Conservation (phyloP, 2,113 vertebrate species). For the Morone saxatilis region DNA sequence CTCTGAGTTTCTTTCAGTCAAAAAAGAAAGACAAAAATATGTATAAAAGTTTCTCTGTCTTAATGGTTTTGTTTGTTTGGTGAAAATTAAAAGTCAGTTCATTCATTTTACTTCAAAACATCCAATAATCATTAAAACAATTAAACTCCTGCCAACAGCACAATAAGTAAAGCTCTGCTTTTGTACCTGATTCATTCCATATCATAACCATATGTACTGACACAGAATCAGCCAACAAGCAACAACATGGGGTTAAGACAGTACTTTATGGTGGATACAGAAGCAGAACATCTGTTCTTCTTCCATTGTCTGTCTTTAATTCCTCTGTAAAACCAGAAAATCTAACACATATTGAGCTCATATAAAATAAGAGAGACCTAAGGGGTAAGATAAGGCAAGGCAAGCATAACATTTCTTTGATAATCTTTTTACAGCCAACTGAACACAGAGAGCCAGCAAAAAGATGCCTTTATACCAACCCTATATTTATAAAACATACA, state of each 20-base stretch:
- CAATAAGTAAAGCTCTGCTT: neutral
- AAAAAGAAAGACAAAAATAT: too few species aligned
- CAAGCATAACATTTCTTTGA: neutral
- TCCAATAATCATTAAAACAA: neutral
- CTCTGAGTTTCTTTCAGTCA: too few species aligned
- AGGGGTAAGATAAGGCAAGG: neutral
- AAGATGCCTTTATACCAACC: neutral
- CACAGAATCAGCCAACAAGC: neutral
- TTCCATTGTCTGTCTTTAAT: slow-evolving; percentile 3
- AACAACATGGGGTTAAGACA: neutral
- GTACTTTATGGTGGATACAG: neutral
- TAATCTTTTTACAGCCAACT: neutral
- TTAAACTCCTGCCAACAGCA: neutral
- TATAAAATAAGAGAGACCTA: neutral
- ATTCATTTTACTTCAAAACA: neutral
- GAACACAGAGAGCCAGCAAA: neutral
- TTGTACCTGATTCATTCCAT: neutral
- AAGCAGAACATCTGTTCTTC: neutral
- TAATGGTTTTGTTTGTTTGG: too few species aligned
- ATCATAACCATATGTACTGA: neutral
- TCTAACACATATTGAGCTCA: neutral
- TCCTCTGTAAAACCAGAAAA: neutral
- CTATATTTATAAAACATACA: too few species aligned
- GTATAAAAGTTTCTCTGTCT: too few species aligned
- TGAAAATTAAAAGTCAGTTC: neutral